Evolutionary conservation across 2,113 vertebrate genomes (phyloP).

Genomic region (Gallinago undulata): DNA sequence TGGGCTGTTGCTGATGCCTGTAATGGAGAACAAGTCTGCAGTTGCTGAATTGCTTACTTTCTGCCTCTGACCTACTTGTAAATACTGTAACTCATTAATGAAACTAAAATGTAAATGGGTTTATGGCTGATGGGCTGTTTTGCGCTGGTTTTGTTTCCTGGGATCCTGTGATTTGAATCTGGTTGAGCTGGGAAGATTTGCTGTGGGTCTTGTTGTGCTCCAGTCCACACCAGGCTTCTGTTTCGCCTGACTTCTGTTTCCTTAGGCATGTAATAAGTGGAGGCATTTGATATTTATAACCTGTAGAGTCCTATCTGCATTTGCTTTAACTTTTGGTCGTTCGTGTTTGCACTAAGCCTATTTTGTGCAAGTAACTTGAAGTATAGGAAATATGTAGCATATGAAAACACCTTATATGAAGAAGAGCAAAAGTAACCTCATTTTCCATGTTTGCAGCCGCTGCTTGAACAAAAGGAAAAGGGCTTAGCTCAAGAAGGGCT

Average conservation of each 20-base stretch:
- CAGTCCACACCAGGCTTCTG: not conserved
- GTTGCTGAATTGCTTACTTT: not conserved
- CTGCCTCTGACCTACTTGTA: not conserved
- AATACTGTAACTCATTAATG: not conserved
- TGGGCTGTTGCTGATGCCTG: not conserved
- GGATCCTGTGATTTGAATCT: not conserved
- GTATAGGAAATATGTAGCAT: not conserved
- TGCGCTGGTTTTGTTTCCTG: not conserved
- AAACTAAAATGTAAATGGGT: not conserved
- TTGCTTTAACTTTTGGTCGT: not conserved
- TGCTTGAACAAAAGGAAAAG: not conserved
- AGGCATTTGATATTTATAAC: not conserved
- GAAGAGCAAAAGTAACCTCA: not conserved
- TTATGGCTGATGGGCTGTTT: not conserved
- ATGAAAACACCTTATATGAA: not conserved
- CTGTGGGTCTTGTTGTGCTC: not conserved
- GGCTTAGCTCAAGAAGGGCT: not conserved
- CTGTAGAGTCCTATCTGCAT: not conserved
- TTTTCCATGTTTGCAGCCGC: not conserved
- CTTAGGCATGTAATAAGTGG: not conserved
- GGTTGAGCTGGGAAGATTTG: not conserved
- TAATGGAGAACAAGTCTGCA: not conserved
- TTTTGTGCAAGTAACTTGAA: not conserved
- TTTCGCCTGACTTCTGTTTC: not conserved
- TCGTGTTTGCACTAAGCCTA: accelerated